Evolutionary conservation across 2,888 invertebrate species (phyloP), one percentile per base, ranked within the genome.

Genomic region (Atrina japonica): DNA sequence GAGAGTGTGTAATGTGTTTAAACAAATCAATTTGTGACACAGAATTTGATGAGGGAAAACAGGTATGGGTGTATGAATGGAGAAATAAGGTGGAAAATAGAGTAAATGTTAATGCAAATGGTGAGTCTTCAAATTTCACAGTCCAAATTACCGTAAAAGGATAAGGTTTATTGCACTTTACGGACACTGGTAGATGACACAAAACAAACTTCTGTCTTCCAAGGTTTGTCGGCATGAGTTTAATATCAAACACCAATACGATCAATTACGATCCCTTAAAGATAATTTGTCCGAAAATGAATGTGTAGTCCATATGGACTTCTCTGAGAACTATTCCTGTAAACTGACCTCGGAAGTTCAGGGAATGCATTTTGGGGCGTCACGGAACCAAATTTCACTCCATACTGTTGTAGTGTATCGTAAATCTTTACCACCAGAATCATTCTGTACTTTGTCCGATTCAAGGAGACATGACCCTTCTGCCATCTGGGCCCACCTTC

Each of bases 281-380:
- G 68, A 67, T 35, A 25, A 65, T 3, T 14, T 74, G 55, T 18
- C 45, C 3, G 45, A 55, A 18, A 50, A 27, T 21, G 71, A 71
- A 69, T 68, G 71, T 27, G 23, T 75, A 30, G n/a, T 73, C 1
- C 73, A 70, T 27, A 63, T 73, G 35, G 72, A 75, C 30, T 69
- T 70, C 47, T 66, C 72, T 2, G 75, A 75, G 59, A 72, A 75
- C 66, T 72, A 70, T 50, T 30, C 3, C 11, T 66, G 69, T 18
- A 64, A 66, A 55, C n/a, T 63, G 21, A 14, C 43, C 7, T 14
- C 41, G n/a, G 72, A 69, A 66, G 40, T 72, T 11, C 69, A 72
- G 50, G 18, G 56, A 16, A 67, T 71, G 70, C 67, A 71, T 41
- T 70, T 68, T 65, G 75, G 75, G 25, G 35, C 35, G 35, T 35